Evolutionary conservation across 2,888 invertebrate genomes (phyloP).

Genomic region (Tachina fera): DNA sequence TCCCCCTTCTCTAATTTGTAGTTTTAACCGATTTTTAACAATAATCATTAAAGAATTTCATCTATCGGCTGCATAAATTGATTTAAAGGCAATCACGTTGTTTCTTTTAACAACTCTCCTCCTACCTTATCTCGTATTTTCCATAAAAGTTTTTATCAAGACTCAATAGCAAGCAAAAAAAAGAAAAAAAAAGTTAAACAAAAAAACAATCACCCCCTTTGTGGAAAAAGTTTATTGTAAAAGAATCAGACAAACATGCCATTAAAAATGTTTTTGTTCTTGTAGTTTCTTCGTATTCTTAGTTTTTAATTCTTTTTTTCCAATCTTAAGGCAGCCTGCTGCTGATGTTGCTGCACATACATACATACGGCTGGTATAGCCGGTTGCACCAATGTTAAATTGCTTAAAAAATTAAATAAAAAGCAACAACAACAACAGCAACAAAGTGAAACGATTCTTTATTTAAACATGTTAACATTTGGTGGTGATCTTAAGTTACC

Average conservation of each 20-base stretch:
- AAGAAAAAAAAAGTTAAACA: not conserved
- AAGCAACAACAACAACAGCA: not conserved
- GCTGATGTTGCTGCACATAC: constrained; percentile 19
- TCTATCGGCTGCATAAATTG: constrained; percentile 35
- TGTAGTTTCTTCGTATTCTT: constrained; percentile 10
- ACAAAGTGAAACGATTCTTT: constrained; percentile 55
- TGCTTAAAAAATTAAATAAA: constrained; percentile 49
- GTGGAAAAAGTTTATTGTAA: constrained; percentile 43
- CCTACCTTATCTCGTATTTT: constrained; percentile 42
- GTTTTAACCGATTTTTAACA: constrained; percentile 35
- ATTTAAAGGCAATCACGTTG: constrained; percentile 34
- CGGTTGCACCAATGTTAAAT: constrained; percentile 62
- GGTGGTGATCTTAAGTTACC: constrained; percentile 69
- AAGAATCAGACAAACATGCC: constrained; percentile 65
- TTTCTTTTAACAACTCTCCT: constrained; percentile 34
- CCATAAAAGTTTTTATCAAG: constrained; percentile 52
- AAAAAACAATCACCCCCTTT: constrained; percentile 59
- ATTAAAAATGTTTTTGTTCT: constrained; percentile 43
- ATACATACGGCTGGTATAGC: constrained; percentile 24
- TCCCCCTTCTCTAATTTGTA: not conserved
- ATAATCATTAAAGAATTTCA: constrained; percentile 15
- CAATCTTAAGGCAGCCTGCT: constrained; percentile 32
- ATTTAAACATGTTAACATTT: constrained; percentile 65
- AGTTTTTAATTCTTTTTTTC: constrained; percentile 4
- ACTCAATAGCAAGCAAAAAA: constrained; percentile 17